Conservation (phyloP, 2,113 vertebrate species). For the Acanthochromis polyacanthus region DNA sequence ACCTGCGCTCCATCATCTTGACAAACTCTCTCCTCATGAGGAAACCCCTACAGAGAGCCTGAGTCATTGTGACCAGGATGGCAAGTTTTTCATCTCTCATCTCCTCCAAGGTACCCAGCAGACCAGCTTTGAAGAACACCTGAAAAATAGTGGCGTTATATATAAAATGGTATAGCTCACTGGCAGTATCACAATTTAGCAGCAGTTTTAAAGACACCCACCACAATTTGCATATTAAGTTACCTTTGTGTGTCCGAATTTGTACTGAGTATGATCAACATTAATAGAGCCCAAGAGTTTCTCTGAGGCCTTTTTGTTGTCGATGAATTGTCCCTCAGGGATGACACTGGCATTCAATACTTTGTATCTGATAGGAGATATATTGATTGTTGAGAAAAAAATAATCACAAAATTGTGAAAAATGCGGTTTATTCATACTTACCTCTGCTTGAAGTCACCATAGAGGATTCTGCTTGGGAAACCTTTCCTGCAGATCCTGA, state of each 20-base stretch:
- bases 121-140: conserved; percentile 98
- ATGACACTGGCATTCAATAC: conserved; percentile 88
- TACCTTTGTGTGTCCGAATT: conserved; percentile 93
- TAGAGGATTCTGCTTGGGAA: conserved; percentile 96
- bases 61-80: conserved; percentile 83
- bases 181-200: too few species aligned
- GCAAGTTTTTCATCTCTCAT: conserved; percentile 96
- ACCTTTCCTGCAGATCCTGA: conserved; percentile 94
- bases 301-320: conserved; percentile 92
- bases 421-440: not conserved
- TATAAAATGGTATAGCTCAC: too few species aligned
- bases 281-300: conserved; percentile 90
- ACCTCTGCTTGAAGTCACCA: conserved; percentile 94
- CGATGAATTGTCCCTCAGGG: conserved; percentile 90
- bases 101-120: conserved; percentile 93
- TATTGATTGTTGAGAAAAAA: not conserved
- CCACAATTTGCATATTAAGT: not conserved
- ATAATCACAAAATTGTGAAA: not conserved
- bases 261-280: conserved; percentile 91
- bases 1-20: conserved; percentile 84
- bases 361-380: conserved; percentile 73
- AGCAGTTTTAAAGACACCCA: not conserved
- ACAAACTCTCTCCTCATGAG: conserved; percentile 83
- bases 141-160: conserved; percentile 75
- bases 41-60: conserved; percentile 80